Conservation (phyloP, 53 echinoderm and acorn worm genomes). For the Glandiceps talaboti region DNA sequence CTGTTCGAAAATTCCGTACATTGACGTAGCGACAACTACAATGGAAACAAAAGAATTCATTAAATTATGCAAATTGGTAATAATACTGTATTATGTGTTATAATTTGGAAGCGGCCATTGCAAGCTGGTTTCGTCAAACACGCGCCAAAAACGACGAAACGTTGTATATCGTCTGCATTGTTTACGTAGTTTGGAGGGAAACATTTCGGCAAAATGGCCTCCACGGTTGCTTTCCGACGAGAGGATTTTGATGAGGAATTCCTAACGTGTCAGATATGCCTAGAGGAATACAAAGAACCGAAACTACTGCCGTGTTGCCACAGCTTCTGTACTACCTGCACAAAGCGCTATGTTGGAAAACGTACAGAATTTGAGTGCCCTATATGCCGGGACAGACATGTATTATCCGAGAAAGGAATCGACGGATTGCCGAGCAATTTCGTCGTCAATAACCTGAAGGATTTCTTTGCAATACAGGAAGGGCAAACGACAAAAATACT, state of each 20-base stretch:
- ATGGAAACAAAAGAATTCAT: no score
- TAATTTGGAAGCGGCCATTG: no score
- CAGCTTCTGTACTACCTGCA: background rate
- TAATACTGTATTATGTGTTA: no score
- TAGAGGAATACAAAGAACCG: background rate
- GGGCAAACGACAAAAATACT: background rate
- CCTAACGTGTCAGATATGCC: background rate
- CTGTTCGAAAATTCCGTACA: no score
- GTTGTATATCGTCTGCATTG: no score
- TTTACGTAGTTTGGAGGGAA: no score
- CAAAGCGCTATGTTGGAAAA: background rate
- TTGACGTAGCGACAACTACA: no score
- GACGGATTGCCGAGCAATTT: background rate
- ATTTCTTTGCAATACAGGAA: background rate
- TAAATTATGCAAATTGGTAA: no score
- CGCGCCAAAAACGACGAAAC: no score
- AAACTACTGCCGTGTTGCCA: background rate
- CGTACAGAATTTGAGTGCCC: background rate
- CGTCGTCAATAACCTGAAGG: background rate
- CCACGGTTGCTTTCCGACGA: background rate
- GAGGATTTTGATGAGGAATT: conserved; percentile 5
- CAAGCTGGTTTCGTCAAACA: no score
- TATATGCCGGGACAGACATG: background rate
- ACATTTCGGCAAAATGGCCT: no score
- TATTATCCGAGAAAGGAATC: background rate